phyloP scores from a whole-genome alignment of 1,140 invertebrate genomes.

The Drosophila funebris region DNA sequence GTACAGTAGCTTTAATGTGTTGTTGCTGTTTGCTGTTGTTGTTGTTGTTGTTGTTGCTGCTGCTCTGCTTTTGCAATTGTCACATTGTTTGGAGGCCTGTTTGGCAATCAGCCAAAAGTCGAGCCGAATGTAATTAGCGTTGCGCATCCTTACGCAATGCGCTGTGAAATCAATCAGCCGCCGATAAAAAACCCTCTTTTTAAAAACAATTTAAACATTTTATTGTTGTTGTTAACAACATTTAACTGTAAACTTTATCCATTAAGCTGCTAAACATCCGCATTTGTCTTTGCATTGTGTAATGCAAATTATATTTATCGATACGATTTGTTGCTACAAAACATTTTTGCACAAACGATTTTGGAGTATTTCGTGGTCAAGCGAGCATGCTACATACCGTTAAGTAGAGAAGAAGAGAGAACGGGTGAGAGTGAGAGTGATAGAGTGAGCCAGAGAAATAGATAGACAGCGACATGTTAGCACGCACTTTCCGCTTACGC shows the following conservation, averaged over 20 bases:
- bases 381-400: constrained; percentile 8
- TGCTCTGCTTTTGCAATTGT: constrained; percentile 65
- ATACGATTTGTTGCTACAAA: constrained; percentile 17
- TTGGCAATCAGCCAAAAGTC: constrained; percentile 5
- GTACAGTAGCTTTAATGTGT: constrained; percentile 41
- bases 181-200: constrained; percentile 18
- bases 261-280: constrained; percentile 44
- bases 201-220: neutral
- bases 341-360: constrained; percentile 21
- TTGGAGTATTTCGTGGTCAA: constrained; percentile 30
- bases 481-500: constrained; percentile 37
- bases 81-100: constrained; percentile 65
- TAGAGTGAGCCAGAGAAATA: neutral
- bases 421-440: neutral
- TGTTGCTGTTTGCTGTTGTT: constrained; percentile 1
- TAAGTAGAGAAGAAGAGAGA: neutral
- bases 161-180: constrained; percentile 56
- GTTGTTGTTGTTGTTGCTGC: constrained; percentile 19
- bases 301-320: constrained; percentile 34
- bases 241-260: constrained; percentile 13
- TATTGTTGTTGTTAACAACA: constrained; percentile 31
- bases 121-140: constrained; percentile 57
- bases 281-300: constrained; percentile 27
- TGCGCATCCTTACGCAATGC: constrained; percentile 38
- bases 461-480: constrained; percentile 26